A percentile compares a stretch with the other conserved stretches of the same genome.
Evolutionary conservation across 2,888 invertebrate species (phyloP).

Genomic region (Elaeidobius kamerunicus): DNA sequence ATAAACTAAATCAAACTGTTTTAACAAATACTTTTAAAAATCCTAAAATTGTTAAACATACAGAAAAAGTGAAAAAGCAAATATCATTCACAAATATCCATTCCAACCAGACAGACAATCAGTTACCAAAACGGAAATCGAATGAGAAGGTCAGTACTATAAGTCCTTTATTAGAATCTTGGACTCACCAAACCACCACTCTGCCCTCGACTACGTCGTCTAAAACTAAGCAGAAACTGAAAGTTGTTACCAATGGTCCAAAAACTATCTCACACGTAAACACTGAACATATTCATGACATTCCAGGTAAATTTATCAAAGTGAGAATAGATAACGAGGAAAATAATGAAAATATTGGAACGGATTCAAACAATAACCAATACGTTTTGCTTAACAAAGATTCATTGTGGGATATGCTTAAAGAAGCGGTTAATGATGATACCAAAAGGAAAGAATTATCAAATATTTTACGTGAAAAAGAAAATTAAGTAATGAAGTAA

Average conservation of each 20-base stretch:
- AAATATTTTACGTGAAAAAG: constrained; percentile 22
- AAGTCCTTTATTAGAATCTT: constrained; percentile 9
- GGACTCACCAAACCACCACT: constrained; percentile 26
- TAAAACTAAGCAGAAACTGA: background rate
- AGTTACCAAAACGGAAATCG: background rate
- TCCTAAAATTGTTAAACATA: too few relatives aligned
- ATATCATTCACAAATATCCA: background rate
- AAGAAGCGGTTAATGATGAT: constrained; percentile 52
- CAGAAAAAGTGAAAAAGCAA: too few relatives aligned
- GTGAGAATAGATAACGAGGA: constrained; percentile 23
- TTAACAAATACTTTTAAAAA: too few relatives aligned
- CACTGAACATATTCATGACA: constrained; percentile 37
- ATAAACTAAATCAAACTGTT: background rate
- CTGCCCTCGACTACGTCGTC: constrained; percentile 13
- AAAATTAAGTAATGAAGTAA: constrained; percentile 16
- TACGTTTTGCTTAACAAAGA: constrained; percentile 60
- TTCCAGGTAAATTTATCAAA: constrained; percentile 25
- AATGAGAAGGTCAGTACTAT: background rate
- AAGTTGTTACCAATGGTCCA: background rate
- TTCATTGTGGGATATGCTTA: constrained; percentile 60
- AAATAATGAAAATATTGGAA: constrained; percentile 32
- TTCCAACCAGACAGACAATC: constrained; percentile 6
- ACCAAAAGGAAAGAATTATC: constrained; percentile 33
- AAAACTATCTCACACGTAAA: constrained; percentile 37
- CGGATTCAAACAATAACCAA: constrained; percentile 50